Evolutionary conservation across 2,888 invertebrate species (phyloP).

Genomic region (Celastrina argiolus): DNA sequence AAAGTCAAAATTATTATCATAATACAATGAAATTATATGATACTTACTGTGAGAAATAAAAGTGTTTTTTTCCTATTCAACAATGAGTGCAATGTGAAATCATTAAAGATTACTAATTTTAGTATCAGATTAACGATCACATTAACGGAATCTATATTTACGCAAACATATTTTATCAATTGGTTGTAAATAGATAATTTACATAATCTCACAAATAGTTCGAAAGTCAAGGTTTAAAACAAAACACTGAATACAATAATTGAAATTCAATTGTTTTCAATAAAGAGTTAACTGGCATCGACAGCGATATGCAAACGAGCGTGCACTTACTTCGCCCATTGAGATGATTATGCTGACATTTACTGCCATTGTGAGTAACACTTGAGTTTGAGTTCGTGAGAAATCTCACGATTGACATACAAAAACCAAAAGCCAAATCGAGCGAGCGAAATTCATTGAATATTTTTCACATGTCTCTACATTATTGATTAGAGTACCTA

Average conservation of each 20-base stretch:
- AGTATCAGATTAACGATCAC: no score
- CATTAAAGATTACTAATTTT: no score
- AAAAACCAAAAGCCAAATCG: neutral
- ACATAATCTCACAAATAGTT: neutral
- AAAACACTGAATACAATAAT: neutral
- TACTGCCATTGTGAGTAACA: slow-evolving; percentile 53
- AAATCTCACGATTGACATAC: slow-evolving; percentile 7
- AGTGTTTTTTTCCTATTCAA: no score
- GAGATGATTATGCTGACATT: slow-evolving; percentile 53
- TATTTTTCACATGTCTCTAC: neutral
- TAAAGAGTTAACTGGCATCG: slow-evolving; percentile 26
- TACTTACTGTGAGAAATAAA: no score
- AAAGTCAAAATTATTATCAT: no score
- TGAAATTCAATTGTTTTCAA: slow-evolving; percentile 17
- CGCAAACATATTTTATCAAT: neutral
- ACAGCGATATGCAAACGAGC: slow-evolving; percentile 73
- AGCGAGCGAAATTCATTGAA: neutral
- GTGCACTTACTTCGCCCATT: slow-evolving; percentile 48
- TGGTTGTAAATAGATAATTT: no score
- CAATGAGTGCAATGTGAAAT: no score
- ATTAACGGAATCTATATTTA: no score
- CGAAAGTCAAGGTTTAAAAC: slow-evolving; percentile 10
- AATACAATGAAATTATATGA: no score
- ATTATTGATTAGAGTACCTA: no score
- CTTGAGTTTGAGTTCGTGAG: slow-evolving; percentile 28